A percentile compares a stretch with the other conserved stretches of the same genome.
phyloP scores from a whole-genome alignment of 2,888 invertebrate genomes.

The Oasisia sp. region DNA sequence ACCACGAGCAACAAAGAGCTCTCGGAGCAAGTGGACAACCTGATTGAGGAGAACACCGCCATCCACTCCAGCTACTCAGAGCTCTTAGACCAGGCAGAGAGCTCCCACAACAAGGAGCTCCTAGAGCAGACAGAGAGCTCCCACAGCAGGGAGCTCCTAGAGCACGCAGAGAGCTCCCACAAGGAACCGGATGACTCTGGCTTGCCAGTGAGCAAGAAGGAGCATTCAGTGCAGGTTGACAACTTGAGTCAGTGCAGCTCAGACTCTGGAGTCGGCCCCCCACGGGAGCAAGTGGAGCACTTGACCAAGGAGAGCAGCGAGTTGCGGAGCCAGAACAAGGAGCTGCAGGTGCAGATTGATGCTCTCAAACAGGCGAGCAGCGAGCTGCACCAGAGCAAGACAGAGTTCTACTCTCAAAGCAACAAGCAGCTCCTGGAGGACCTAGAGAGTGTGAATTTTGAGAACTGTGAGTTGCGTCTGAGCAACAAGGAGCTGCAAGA shows the following conservation, averaged over 20 bases:
- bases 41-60: not conserved
- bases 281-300: not conserved
- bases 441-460: not conserved
- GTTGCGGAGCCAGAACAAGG: not conserved
- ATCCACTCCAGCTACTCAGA: not conserved
- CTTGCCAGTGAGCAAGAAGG: not conserved
- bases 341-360: not conserved
- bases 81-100: not conserved
- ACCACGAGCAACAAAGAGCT: slow-evolving; percentile 14
- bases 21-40: slow-evolving; percentile 2
- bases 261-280: not conserved
- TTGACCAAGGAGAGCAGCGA: not conserved
- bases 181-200: not conserved
- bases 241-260: not conserved
- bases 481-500: not conserved
- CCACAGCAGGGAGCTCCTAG: not conserved
- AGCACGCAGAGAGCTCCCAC: too few species aligned
- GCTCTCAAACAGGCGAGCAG: not conserved
- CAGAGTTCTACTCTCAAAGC: not conserved
- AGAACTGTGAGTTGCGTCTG: not conserved
- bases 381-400: not conserved
- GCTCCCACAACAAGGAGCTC: not conserved
- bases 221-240: not conserved
- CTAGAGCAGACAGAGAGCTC: not conserved
- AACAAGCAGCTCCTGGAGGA: not conserved